Base-by-base conservation (phyloP, 1,140 invertebrate species). In the Spodoptera frugiperda region DNA sequence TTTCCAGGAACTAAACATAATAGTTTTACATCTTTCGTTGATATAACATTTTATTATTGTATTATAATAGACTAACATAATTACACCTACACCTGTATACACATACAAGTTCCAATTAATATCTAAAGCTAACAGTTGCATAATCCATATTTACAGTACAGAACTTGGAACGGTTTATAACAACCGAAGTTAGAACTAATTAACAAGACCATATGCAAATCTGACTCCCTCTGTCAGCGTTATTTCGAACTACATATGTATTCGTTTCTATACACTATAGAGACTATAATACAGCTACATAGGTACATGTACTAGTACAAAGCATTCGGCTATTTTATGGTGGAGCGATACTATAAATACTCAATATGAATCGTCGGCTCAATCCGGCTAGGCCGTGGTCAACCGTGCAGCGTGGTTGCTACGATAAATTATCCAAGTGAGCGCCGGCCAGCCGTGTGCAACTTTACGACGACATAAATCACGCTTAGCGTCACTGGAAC, bases 371-470 rank as follows among this genome's bases (percentile, higher is more conserved):
- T 88, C 87, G 81, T 80, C 75, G 84, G 82, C 76, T 79, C 85
- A 89, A 88, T 86, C 82, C 84, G 80, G 87, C 86, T 89, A 88
- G 88, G 83, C 82, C 81, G 77, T 84, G 87, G 85, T 90, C 87
- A 89, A 86, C 87, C 87, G 87, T 87, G 85, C 86, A 84, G 84
- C 78, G 67, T 79, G 65, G 78, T 85, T 79, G 67, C 76, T 46
- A 82, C 87, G 84, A 90, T 93, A 91, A 93, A 93, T 93, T 93
- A 93, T 91, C 88, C 90, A 93, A 91, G 87, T 89, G 89, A 93
- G 81, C 88, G 91, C 88, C 89, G 90, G 89, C 88, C 85, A 86
- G 83, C 85, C 87, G 89, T 87, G 87, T 89, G 89, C 88, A 86
- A 88, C 82, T 91, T 93, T 93, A 93, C 85, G 90, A 89, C 78